Evolutionary conservation across 1,140 invertebrate species (phyloP), one percentile per base, ranked within the genome.

Genomic region (Bursaphelenchus mucronatus): DNA sequence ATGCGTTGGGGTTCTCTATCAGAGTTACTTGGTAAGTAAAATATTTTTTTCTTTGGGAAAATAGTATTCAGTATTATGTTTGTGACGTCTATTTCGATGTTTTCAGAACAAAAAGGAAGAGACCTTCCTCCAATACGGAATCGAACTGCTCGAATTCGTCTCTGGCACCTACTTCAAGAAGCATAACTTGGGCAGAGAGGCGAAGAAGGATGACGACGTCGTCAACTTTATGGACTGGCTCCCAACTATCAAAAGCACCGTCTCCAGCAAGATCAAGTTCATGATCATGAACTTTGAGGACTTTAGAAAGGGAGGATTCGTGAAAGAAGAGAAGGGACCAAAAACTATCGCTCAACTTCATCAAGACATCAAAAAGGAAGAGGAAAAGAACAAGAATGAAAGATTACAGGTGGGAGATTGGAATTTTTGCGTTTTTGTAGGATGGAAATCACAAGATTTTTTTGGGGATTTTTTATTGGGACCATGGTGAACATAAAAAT

Each of bases 251-350:
- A 62, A 62, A 41, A 5, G 40, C 59, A 30, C 1, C 10, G 52
- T 62, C 1, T 62, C 59, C 19, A 62, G 11, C 10, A 58, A 57
- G 50, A 13, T 62, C 59, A 58, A 57, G 43, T n/a, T 62, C 21
- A 50, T 62, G 47, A 57, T 62, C 59, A 57, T 61, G 47, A 62
- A 62, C 21, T 62, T 62, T 15, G 47, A 61, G 50, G 59, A 62
- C 50, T 61, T 62, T 15, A 15, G 17, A 5, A 50, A 59, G 17
- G 47, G 11, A 3, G 47, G 59, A 15, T 62, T 58, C 49, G 57
- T 13, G 13, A 61, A 62, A 5, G 10, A 17, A 30, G 52, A 62
- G 11, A 57, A 50, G 30, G 59, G 59, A 15, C 59, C 59, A 3
- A 62, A 62, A 41, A 62, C 15, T 3, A 62, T 59, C 13, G 21